Conservation (phyloP, 2,113 vertebrate genomes). For the Spilogale gracilis region DNA sequence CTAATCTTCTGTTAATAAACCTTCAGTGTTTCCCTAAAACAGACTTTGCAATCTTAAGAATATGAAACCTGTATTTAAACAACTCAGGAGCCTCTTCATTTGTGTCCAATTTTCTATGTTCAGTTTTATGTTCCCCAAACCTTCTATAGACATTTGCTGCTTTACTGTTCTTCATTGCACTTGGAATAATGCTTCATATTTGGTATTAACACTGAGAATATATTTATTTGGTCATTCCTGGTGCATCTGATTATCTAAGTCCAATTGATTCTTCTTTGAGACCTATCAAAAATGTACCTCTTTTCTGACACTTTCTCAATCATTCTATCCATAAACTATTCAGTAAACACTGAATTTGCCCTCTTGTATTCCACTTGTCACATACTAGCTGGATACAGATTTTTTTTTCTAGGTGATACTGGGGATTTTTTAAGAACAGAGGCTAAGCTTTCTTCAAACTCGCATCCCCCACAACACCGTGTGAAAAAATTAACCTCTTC, state of each 20-base stretch:
- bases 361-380: no score
- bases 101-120: neutral
- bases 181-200: neutral
- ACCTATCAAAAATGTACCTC: neutral
- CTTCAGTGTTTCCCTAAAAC: neutral
- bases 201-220: neutral
- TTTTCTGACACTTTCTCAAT: neutral
- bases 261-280: neutral
- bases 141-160: neutral
- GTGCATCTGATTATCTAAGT: neutral
- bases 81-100: neutral
- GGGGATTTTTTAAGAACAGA: neutral
- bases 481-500: neutral
- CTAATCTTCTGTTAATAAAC: neutral
- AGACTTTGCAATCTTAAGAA: neutral
- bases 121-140: neutral
- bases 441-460: neutral
- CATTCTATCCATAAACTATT: neutral
- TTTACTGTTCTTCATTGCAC: neutral
- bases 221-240: neutral
- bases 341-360: accelerated
- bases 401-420: neutral
- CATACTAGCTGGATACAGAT: accelerated
- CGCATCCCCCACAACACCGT: no score
- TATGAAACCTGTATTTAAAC: neutral